Conservation (phyloP, 2,113 vertebrate species). For the Hippocampus guttulatus region DNA sequence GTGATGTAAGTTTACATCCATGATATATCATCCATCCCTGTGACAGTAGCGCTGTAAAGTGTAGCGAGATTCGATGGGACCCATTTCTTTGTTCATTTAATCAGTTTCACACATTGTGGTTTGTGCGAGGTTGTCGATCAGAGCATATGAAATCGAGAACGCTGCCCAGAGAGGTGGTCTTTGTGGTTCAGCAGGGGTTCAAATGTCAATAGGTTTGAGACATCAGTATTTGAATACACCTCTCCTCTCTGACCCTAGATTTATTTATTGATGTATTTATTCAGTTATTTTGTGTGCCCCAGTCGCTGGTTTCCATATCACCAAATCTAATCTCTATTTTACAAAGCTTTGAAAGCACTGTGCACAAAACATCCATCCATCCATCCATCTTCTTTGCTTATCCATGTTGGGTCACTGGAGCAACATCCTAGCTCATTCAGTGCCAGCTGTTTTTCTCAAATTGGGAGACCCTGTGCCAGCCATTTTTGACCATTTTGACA, state of each 20-base stretch:
- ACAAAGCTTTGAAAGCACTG: not conserved
- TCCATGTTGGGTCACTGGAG: too few species aligned
- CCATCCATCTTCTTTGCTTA: too few species aligned
- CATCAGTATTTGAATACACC: too few species aligned
- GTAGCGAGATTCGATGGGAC: constrained; percentile 89
- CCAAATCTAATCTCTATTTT: not conserved
- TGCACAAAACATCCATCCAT: too few species aligned
- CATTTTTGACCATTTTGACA: too few species aligned
- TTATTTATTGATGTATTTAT: not conserved
- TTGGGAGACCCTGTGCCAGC: too few species aligned
- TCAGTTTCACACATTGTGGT: constrained; percentile 98
- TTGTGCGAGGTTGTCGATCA: constrained; percentile 85
- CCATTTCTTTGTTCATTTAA: constrained; percentile 99
- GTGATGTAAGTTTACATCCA: constrained; percentile 69
- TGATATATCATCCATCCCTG: constrained; percentile 95
- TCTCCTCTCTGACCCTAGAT: not conserved
- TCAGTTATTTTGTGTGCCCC: not conserved
- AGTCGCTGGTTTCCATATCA: too few species aligned
- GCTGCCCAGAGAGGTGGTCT: constrained; percentile 97
- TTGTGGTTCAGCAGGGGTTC: constrained; percentile 88
- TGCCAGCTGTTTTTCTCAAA: too few species aligned
- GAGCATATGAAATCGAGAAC: constrained; percentile 82
- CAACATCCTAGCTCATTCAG: too few species aligned
- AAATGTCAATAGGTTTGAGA: constrained; percentile 50
- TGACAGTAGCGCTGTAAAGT: constrained; percentile 85